Conservation (phyloP, 2,113 vertebrate genomes). For the Aspidoscelis tigris region DNA sequence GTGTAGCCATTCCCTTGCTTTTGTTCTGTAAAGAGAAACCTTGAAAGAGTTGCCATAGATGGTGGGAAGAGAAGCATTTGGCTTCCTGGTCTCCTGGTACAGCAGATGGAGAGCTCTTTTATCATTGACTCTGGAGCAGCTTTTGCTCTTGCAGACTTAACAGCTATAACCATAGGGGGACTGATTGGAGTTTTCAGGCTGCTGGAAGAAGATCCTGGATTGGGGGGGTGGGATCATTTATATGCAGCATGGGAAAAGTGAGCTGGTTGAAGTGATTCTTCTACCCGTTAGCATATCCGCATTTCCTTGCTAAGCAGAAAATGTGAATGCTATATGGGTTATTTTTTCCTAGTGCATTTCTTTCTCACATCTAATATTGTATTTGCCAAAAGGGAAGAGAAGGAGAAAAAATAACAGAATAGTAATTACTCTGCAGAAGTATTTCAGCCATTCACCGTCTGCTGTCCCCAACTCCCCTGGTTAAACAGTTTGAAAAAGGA, state of each 20-base stretch:
- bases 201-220: not conserved
- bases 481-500: conserved; percentile 19
- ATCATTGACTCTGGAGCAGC: not conserved
- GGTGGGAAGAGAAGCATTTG: not conserved
- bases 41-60: not conserved
- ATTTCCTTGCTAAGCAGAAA: not conserved
- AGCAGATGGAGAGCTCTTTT: not conserved
- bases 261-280: not conserved
- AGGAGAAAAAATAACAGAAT: not conserved
- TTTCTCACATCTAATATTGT: not conserved
- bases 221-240: not conserved
- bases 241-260: not conserved
- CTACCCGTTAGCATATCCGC: not conserved
- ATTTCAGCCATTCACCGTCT: conserved; percentile 9
- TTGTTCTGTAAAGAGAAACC: not conserved
- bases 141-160: not conserved
- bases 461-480: not conserved
- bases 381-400: conserved; percentile 8
- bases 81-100: not conserved
- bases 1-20: not conserved
- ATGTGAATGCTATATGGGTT: not conserved
- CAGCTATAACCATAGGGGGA: not conserved
- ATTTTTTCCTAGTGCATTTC: too few species aligned
- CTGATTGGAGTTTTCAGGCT: not conserved
- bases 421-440: conserved; percentile 1